A percentile compares a stretch with the other conserved stretches of the same genome.
Conservation (phyloP, 2,113 vertebrate species). For the Gracilinanus agilis region DNA sequence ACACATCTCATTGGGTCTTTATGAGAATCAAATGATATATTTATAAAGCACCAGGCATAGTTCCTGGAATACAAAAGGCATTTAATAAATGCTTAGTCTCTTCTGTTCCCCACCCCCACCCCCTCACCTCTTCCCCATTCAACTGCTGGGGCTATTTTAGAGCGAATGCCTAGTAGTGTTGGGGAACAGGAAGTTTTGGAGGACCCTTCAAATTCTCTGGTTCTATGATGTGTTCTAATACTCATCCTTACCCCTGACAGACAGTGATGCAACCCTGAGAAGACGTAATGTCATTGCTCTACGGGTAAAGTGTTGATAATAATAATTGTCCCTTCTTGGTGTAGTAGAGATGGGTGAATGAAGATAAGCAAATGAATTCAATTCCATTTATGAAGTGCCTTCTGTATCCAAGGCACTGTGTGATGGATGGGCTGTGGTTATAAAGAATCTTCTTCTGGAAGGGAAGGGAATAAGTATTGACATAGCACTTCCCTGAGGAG, state of each 20-base stretch:
- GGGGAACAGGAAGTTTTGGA: neutral
- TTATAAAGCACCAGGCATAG: neutral
- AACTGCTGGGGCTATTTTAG: neutral
- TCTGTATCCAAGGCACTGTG: no score
- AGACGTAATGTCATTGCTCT: neutral
- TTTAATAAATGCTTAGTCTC: neutral
- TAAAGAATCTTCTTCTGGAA: no score
- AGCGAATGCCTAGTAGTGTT: neutral
- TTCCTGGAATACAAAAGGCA: neutral
- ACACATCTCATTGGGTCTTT: neutral
- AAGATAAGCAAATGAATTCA: neutral
- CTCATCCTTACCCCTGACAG: neutral
- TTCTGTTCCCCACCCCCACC: no score
- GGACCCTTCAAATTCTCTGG: neutral
- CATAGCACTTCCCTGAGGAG: no score
- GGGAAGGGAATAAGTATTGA: no score
- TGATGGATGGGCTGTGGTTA: no score
- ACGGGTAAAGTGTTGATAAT: neutral
- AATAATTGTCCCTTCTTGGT: neutral
- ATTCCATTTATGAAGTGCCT: neutral
- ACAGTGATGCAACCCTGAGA: neutral
- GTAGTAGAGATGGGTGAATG: neutral
- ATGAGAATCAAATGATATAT: neutral
- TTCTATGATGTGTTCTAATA: neutral
- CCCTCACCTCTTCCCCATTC: neutral